Percentiles rank a stretch among this genome's conserved stretches.
These are phyloP conservation scores for Romanogobio albipinnatus DNA, from an alignment of 2,113 vertebrate species.

Conservation along the genomic window DNA sequence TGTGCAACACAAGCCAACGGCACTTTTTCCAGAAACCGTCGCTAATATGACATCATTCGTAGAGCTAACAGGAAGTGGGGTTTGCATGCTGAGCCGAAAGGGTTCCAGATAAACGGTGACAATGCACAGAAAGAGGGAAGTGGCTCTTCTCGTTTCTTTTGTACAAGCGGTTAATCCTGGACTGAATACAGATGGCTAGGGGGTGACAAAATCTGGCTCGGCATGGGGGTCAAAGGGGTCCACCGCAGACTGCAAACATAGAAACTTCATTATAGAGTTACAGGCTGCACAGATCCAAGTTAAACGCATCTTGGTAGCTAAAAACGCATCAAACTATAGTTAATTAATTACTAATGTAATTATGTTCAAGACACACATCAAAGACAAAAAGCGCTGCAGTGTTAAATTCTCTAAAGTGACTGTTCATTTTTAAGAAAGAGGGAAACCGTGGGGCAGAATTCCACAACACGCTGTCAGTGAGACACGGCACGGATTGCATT, in stretches of 20 bases:
- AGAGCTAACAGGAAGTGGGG: constrained; percentile 19
- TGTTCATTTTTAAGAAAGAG: constrained; percentile 14
- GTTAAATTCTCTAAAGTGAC: background rate
- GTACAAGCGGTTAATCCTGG: constrained; percentile 19
- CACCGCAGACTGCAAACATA: background rate
- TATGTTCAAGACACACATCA: background rate
- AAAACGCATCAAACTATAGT: background rate
- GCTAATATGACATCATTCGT: background rate
- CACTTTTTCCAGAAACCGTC: background rate
- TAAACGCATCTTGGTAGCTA: background rate
- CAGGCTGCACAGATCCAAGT: background rate
- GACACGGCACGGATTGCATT: constrained; percentile 29
- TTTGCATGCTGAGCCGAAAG: constrained; percentile 5
- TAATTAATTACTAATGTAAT: too few species aligned
- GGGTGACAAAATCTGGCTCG: background rate
- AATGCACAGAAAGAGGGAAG: constrained; percentile 23
- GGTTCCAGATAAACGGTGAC: constrained; percentile 31
- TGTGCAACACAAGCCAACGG: background rate
- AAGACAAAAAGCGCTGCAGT: background rate
- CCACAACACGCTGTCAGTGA: constrained; percentile 25
- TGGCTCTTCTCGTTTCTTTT: constrained; percentile 2
- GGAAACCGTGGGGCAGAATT: constrained; percentile 31
- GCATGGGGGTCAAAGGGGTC: background rate
- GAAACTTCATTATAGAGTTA: background rate
- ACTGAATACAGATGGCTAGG: background rate